These are phyloP conservation scores for Pterostichus niger DNA, from an alignment of 2,888 invertebrate species.

Conservation along the genomic window DNA sequence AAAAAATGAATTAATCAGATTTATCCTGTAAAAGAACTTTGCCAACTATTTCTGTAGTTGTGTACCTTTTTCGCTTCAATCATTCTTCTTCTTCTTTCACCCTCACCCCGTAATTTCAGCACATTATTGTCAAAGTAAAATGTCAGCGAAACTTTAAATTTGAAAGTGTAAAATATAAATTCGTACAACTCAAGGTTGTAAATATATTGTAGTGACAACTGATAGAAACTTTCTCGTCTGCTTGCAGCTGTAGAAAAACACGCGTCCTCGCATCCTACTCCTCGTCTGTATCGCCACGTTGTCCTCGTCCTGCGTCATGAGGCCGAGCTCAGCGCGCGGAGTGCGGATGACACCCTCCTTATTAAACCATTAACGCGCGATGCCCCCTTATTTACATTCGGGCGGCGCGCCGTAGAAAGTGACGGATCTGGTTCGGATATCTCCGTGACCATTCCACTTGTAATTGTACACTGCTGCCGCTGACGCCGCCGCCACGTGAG, in stretches of 20 bases:
- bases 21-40: too few relatives aligned
- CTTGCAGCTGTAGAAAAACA: neutral
- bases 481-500: neutral
- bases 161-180: too few relatives aligned
- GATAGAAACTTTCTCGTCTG: neutral
- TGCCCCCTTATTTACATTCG: constrained; percentile 72
- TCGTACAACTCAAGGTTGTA: too few relatives aligned
- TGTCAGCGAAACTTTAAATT: too few relatives aligned
- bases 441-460: constrained; percentile 45
- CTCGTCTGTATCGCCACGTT: neutral
- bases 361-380: constrained; percentile 73
- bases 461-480: constrained; percentile 13
- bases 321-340: constrained; percentile 40
- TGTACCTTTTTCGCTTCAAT: too few relatives aligned
- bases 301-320: neutral
- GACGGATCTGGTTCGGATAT: constrained; percentile 57
- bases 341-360: constrained; percentile 70
- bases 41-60: too few relatives aligned
- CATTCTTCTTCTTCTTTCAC: too few relatives aligned
- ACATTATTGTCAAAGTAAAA: too few relatives aligned
- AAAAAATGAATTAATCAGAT: too few relatives aligned
- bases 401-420: constrained; percentile 63
- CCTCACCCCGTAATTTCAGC: too few relatives aligned
- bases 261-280: neutral
- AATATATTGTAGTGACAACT: neutral